Base-by-base conservation (phyloP, 1,140 invertebrate genomes). In the Mercenaria mercenaria region DNA sequence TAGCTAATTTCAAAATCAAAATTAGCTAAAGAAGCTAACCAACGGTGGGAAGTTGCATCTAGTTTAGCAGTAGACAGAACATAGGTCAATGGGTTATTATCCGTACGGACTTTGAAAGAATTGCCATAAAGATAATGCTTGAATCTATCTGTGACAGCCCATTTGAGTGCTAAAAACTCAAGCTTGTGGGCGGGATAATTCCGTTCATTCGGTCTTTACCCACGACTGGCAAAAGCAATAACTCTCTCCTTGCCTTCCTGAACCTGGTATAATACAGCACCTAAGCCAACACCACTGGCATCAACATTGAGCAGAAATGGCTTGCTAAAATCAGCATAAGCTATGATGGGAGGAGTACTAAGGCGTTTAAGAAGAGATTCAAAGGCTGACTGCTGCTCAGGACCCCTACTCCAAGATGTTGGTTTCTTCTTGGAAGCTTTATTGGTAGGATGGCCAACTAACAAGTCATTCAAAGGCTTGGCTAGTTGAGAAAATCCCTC, bases 311-410 rank as follows among this genome's bases (percentile, higher is more conserved):
- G 52, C 13, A 56, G 13, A n/a, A 92, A 94, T 0, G 74, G 90
- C 6, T 81, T 72, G 18, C 47, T 74, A 11, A 74, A 83, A 64
- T 90, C 76, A 13, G 93, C 89, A 89, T 79, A 91, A 15, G 56
- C 90, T 47, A 93, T 81, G 1, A 91, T 43, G 32, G 91, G 92
- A 61, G 86, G 56, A 1, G 41, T 79, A 4, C 41, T 82, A n/a
- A 91, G 69, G 2, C 41, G 56, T 8, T 76, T 6, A 50, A 93
- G 91, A 18, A 93, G 52, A 11, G 34, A 37, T 23, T 93, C 43
- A 56, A 93, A 93, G 37, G 61, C 50, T 23, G 83, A 2, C 11
- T 91, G 59, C 13, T 88, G 52, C 1, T 59, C 69, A 11, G 23
- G 18, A 47, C 59, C 61, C 84, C 87, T 85, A 29, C 11, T 41